A percentile compares a stretch with the other conserved stretches of the same genome.
These are phyloP conservation scores for Rhinatrema bivittatum DNA, from an alignment of 2,797 vertebrate species.

Conservation along the genomic window DNA sequence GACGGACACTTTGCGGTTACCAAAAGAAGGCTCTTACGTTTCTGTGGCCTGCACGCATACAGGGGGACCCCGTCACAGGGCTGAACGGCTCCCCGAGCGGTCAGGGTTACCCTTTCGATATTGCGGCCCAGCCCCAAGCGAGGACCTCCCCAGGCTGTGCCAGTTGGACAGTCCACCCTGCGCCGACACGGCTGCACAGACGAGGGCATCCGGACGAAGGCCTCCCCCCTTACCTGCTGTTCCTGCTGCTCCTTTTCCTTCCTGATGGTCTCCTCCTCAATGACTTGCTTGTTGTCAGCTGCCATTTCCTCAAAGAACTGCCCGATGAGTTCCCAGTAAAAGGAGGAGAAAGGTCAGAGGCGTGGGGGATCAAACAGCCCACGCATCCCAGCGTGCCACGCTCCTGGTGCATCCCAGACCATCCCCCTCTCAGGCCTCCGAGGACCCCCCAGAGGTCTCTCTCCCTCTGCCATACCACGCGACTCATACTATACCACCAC, in stretches of 20 bases:
- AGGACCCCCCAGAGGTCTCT: background rate
- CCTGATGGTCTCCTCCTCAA: constrained; percentile 45
- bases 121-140: too few species aligned
- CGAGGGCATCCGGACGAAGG: background rate
- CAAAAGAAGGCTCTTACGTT: too few species aligned
- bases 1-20: too few species aligned
- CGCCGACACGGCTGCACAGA: too few species aligned
- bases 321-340: background rate
- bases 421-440: too few species aligned
- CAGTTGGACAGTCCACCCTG: too few species aligned
- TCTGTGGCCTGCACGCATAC: too few species aligned
- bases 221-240: constrained; percentile 25
- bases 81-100: too few species aligned
- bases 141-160: too few species aligned
- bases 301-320: constrained; percentile 85
- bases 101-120: too few species aligned
- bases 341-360: background rate
- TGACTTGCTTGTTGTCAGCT: constrained; percentile 62
- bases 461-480: background rate
- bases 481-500: background rate
- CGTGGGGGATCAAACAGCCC: background rate
- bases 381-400: too few species aligned
- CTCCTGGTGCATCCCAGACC: background rate
- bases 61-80: too few species aligned
- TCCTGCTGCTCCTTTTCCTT: constrained; percentile 49